phyloP scores from a whole-genome alignment of 2,888 invertebrate species.

The Suillia variegata region DNA sequence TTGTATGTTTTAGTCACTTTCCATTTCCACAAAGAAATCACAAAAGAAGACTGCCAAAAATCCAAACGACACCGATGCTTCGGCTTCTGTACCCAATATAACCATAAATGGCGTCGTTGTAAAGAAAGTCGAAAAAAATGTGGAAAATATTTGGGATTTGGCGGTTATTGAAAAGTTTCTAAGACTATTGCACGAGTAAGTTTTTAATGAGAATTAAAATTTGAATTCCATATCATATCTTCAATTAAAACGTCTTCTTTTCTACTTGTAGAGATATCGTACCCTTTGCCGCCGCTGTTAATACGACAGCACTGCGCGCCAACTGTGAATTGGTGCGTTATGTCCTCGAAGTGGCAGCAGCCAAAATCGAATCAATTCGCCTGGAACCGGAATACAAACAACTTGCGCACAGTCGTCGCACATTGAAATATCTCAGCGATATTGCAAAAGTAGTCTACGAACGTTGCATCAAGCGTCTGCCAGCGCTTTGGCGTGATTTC shows the following conservation, averaged over 20 bases:
- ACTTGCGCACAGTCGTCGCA: conserved; percentile 50
- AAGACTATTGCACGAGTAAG: conserved; percentile 52
- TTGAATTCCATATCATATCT: not conserved
- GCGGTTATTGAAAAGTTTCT: conserved; percentile 49
- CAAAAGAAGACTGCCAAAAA: too few relatives aligned
- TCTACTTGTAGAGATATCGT: conserved; percentile 59
- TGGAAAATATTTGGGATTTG: conserved; percentile 57
- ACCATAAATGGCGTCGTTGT: conserved; percentile 47
- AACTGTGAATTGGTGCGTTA: conserved; percentile 66
- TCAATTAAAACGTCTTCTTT: not conserved
- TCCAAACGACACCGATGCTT: conserved; percentile 31
- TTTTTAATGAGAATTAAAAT: conserved; percentile 4
- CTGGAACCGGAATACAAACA: conserved; percentile 54
- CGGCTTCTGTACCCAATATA: conserved; percentile 36
- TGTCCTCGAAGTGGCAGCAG: conserved; percentile 58
- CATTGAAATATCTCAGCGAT: conserved; percentile 48
- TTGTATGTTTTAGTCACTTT: conserved; percentile 14
- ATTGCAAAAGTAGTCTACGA: conserved; percentile 56
- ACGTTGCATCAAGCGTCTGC: conserved; percentile 62
- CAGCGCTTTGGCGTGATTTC: conserved; percentile 62
- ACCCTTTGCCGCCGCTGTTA: conserved; percentile 62
- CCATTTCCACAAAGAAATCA: conserved; percentile 35
- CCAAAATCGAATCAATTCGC: conserved; percentile 46
- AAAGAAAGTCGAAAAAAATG: conserved; percentile 47
- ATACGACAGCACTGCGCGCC: conserved; percentile 62